Conservation (phyloP, 2,113 vertebrate genomes). For the Podarcis raffonei region DNA sequence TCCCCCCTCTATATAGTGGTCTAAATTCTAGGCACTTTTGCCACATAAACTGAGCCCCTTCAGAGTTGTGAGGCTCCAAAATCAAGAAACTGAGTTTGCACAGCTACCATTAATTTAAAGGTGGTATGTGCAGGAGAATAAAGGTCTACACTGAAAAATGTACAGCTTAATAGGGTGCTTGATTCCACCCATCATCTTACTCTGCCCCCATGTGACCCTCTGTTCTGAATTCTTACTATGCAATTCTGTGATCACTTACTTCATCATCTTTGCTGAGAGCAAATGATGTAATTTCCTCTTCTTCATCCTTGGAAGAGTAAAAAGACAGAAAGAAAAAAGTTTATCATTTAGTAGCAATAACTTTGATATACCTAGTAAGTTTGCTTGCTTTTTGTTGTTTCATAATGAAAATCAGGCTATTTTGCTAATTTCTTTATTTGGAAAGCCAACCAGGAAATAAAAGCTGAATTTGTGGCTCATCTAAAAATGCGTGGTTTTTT, state of each 20-base stretch:
- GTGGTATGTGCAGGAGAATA: not conserved
- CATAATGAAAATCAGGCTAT: no score
- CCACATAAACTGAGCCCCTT: not conserved
- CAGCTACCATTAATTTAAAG: no score
- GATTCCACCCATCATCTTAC: not conserved
- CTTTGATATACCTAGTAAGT: no score
- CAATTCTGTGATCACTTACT: constrained; percentile 65
- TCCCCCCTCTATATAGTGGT: not conserved
- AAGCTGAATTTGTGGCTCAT: no score
- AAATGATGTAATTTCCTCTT: constrained; percentile 91
- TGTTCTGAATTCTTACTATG: not conserved
- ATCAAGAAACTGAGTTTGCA: not conserved
- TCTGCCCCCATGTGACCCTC: not conserved
- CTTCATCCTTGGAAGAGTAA: constrained; percentile 81
- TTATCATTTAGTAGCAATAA: not conserved
- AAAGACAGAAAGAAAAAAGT: not conserved
- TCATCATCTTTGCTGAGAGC: constrained; percentile 87
- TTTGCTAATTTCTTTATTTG: no score
- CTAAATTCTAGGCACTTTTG: not conserved
- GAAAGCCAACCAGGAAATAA: no score
- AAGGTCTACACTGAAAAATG: not conserved
- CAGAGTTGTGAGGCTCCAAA: not conserved
- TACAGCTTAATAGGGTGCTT: not conserved
- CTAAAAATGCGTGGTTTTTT: no score
- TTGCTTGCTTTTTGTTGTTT: no score